Base-by-base conservation (phyloP, 1,140 invertebrate species). In the Heliconius congener region DNA sequence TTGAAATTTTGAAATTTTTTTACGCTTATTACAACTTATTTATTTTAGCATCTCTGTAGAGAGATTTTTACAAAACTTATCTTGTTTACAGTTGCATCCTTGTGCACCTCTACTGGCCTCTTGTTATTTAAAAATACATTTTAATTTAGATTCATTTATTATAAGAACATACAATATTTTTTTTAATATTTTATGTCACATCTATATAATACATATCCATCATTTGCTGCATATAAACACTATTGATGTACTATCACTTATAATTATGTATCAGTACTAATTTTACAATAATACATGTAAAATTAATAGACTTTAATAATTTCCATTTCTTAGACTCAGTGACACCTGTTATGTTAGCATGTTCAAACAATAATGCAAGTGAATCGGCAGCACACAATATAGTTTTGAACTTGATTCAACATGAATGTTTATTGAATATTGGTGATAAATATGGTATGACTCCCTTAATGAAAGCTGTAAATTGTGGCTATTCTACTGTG, bases 401-500 rank as follows among this genome's bases (percentile, higher is more conserved):
- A 76, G 87, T 95, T 2, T 83, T 71, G 0, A 84, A 78, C 73
- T 80, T 95, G 18, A 83, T 94, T 74, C 82, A 90, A 8, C 89
- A 88, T 50, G 83, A 84, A 8, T 88, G 87, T 42, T 79, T 90
- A n/a, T 80, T 95, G 3, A 95, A 95, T 81, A 82, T 93, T 74
- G 92, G 91, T 5, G 93, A 95, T 57, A 93, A 88, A 77, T 91
- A 92, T 80, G 92, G 95, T 19, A 93, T 95, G 83, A 96, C 95
- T 57, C 87, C 96, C 39, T 83, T 96, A 9, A 96, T 96, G 95
- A 91, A 90, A 75, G 95, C 95, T 27, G 93, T 95, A 50, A 90
- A 87, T 72, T 88, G 86, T 30, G 92, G 95, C 57, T 87, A 91
- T 75, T 71, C 78, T 13, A 86, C 91, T 74, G 93, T 96, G 52